Percentiles rank a stretch among this genome's conserved stretches.
These are phyloP conservation scores for Pituophis catenifer DNA, from an alignment of 2,113 vertebrate genomes.

Conservation along the genomic window DNA sequence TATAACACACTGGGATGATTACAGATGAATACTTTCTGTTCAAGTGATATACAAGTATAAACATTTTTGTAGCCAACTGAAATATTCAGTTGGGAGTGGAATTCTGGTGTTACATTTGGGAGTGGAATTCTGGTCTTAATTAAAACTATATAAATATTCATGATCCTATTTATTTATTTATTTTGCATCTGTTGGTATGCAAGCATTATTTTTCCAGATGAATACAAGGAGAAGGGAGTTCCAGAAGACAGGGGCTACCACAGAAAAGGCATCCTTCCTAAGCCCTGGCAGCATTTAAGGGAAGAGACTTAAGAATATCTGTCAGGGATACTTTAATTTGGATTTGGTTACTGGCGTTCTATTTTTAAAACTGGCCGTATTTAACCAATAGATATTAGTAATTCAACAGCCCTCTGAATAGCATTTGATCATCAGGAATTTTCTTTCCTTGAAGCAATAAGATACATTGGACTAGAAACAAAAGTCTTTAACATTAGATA, in stretches of 20 bases:
- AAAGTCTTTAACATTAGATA: background rate
- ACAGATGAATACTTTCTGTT: background rate
- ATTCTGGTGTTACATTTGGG: background rate
- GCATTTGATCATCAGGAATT: background rate
- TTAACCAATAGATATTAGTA: background rate
- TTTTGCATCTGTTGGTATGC: background rate
- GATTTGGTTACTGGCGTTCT: background rate
- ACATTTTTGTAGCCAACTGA: background rate
- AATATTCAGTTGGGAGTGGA: background rate
- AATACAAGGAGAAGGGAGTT: background rate
- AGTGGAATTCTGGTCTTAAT: background rate
- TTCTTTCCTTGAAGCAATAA: background rate
- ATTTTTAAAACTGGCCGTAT: background rate
- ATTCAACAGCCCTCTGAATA: background rate
- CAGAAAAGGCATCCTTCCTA: background rate
- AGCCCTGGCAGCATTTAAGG: background rate
- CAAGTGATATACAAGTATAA: background rate
- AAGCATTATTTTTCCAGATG: background rate
- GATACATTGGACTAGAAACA: background rate
- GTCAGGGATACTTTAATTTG: background rate
- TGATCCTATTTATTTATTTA: background rate
- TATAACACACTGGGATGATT: background rate
- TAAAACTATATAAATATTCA: background rate
- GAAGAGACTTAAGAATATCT: background rate
- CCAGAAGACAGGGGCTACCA: background rate